Evolutionary conservation across 1,140 invertebrate species (phyloP).

Genomic region (Diachasmimorpha longicaudata): DNA sequence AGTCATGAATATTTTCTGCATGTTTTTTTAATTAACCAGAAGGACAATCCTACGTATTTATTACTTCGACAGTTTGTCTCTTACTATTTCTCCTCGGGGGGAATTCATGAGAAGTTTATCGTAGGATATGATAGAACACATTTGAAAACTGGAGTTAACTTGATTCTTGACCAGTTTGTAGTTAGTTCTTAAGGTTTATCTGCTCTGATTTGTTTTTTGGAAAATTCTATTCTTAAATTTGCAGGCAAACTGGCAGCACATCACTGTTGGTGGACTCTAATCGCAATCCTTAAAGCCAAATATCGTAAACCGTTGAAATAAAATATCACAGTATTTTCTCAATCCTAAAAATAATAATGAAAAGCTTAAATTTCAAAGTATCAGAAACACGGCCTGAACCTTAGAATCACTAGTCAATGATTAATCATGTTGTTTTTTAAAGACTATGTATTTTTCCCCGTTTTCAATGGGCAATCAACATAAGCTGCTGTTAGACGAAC

Average conservation of each 20-base stretch:
- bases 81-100: no score
- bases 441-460: background rate
- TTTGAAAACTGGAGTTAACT: no score
- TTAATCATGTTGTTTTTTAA: background rate
- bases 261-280: slow-evolving; percentile 50
- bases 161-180: no score
- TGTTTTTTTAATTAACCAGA: background rate
- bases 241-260: slow-evolving; percentile 59
- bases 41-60: no score
- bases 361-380: background rate
- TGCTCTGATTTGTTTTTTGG: background rate
- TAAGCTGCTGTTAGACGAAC: no score
- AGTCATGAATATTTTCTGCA: slow-evolving; percentile 38
- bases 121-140: no score
- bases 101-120: no score
- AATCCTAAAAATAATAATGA: background rate
- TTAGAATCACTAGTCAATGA: background rate
- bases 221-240: slow-evolving; percentile 28
- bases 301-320: background rate
- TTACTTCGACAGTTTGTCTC: background rate
- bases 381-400: background rate
- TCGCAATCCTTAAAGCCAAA: slow-evolving; percentile 31
- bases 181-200: background rate
- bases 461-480: background rate
- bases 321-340: slow-evolving; percentile 19